A percentile compares a stretch with the other conserved stretches of the same genome.
Evolutionary conservation across 1,140 invertebrate species (phyloP).

Genomic region (Anthonomus grandis): DNA sequence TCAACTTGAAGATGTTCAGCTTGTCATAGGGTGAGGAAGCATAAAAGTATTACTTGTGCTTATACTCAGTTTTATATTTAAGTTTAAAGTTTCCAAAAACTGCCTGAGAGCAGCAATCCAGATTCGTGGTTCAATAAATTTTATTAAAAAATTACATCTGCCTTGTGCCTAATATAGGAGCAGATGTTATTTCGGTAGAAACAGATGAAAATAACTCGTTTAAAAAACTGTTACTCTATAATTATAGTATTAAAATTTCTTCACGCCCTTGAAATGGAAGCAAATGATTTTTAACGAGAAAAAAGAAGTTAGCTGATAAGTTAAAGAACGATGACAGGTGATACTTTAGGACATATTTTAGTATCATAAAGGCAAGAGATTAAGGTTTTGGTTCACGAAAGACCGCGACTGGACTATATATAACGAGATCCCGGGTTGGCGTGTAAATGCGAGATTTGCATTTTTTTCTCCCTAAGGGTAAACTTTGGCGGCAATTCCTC

Average conservation of each 20-base stretch:
- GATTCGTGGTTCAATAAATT: no score
- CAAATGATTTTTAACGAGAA: no score
- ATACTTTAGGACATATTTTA: conserved; percentile 16
- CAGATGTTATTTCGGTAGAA: no score
- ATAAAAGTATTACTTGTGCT: background rate
- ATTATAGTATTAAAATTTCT: no score
- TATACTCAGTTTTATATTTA: background rate
- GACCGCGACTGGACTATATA: conserved; percentile 9
- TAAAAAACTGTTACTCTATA: no score
- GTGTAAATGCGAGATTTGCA: conserved; percentile 28
- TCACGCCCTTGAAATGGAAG: no score
- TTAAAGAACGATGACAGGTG: conserved; percentile 4
- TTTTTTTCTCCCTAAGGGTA: conserved; percentile 29
- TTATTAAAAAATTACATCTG: no score
- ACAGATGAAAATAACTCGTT: no score
- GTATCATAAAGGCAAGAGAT: conserved; percentile 2
- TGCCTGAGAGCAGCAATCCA: no score
- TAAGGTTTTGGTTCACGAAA: conserved; percentile 12
- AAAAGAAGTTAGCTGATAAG: background rate
- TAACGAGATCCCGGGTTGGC: conserved; percentile 27
- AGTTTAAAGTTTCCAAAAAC: no score
- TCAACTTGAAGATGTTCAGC: background rate
- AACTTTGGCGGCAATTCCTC: conserved; percentile 29
- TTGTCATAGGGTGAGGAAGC: background rate
- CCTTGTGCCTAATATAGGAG: no score